Evolutionary conservation across 2,888 invertebrate genomes (phyloP), one percentile per base, ranked within the genome.

Genomic region (Nycteola revayana): DNA sequence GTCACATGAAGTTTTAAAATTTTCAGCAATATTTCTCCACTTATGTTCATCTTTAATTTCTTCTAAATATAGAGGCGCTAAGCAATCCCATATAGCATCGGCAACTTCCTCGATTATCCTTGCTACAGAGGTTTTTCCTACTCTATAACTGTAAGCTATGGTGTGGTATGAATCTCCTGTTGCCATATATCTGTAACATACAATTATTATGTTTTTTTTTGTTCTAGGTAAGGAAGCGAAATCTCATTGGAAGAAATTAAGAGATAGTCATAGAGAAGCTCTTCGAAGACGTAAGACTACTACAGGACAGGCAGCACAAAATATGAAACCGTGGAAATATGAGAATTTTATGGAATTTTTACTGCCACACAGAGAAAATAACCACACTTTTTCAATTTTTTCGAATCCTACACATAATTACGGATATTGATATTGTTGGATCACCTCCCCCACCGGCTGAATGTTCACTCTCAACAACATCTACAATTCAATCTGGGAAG

Each of bases 21-120:
- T 29, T 29, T 25, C 25, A 32, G 32, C 32, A 32, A 40, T 36
- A 36, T 40, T 29, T 36, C 28, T 31, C 40, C 36, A 36, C 25
- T 40, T 25, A 23, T 37, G 24, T 34, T 25, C 28, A 33, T 38
- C 27, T 31, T 26, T 36, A 26, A 31, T 22, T 27, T 30, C 27
- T 31, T 26, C 28, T 11, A 22, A 18, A 28, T 32, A 21, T 32
- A 25, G 0, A 25, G 30, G 31, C 31, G 31, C 18, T 25, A 35
- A 29, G 1, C 25, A 29, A 3, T 35, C 29, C 36, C 31, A 31
- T 31, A 36, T 27, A 36, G 36, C 32, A 28, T 37, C 28, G 25
- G 45, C 42, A 5, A 41, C 25, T 25, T 59, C 54, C 23, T 60
- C 55, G 4, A 55, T 34, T 7, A 49, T 38, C 7, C 32, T 32